Evolutionary conservation across 2,888 invertebrate genomes (phyloP).

Genomic region (Megastigmus dorsalis): DNA sequence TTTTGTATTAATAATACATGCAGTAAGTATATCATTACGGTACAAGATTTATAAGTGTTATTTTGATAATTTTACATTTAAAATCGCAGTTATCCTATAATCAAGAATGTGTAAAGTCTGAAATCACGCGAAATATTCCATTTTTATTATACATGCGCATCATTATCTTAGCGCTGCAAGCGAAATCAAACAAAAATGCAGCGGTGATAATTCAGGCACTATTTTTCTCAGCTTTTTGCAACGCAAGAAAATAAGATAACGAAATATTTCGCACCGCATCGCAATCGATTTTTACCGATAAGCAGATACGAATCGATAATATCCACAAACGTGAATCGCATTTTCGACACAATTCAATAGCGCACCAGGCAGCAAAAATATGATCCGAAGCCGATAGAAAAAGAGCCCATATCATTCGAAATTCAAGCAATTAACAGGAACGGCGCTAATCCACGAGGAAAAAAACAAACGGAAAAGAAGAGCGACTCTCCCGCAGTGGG

Average conservation of each 20-base stretch:
- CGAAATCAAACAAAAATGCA: constrained; percentile 1
- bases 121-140: neutral
- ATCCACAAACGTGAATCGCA: no score
- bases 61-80: neutral
- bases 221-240: neutral
- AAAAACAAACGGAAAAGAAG: neutral
- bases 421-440: neutral
- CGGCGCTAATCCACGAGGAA: neutral
- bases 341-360: neutral
- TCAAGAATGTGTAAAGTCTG: neutral
- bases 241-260: neutral
- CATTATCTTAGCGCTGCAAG: neutral
- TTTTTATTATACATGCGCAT: neutral
- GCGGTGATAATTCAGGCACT: constrained; percentile 1
- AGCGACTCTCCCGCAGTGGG: neutral
- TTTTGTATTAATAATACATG: neutral
- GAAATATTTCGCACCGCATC: neutral
- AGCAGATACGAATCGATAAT: no score
- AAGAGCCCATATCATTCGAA: neutral
- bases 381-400: neutral
- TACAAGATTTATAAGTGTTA: no score
- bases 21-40: no score
- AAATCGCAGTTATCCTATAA: neutral
- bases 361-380: no score
- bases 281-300: neutral